phyloP scores from a whole-genome alignment of 2,113 vertebrate genomes.

The Tenrec ecaudatus region DNA sequence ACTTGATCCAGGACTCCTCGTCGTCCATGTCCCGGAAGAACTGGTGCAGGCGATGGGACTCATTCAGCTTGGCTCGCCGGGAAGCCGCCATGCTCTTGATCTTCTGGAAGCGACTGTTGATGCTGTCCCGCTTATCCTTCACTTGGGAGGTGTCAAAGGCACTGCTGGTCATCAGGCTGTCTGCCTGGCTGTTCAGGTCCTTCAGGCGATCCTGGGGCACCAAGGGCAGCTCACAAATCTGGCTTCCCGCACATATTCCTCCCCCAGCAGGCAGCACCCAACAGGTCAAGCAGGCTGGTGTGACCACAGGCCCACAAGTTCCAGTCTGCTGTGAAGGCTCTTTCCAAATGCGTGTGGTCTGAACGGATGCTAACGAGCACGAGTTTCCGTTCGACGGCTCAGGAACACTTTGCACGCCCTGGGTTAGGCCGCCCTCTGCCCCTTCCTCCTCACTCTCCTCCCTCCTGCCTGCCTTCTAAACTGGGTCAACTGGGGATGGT shows the following conservation, averaged over 20 bases:
- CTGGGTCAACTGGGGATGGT: too few species aligned
- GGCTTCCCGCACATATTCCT: background rate
- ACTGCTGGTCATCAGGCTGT: constrained; percentile 97
- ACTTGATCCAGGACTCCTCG: constrained; percentile 99
- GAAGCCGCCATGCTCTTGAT: constrained; percentile 95
- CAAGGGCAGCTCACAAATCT: accelerated
- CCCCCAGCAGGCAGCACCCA: too few species aligned
- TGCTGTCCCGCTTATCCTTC: constrained; percentile 95
- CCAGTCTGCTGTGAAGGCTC: too few species aligned
- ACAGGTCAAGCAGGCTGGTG: too few species aligned
- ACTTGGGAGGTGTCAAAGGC: constrained; percentile 98
- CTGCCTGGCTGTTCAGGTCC: constrained; percentile 97
- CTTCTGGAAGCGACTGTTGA: constrained; percentile 94
- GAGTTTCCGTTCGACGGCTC: too few species aligned
- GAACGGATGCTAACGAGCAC: too few species aligned
- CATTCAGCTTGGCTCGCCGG: constrained; percentile 93
- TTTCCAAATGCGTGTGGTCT: too few species aligned
- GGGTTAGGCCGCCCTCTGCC: too few species aligned
- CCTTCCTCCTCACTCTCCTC: too few species aligned
- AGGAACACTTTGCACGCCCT: too few species aligned
- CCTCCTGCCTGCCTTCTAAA: too few species aligned
- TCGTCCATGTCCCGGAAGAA: constrained; percentile 99
- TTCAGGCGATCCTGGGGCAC: constrained; percentile 94
- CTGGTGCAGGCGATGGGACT: constrained; percentile 98
- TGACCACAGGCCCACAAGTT: background rate